Base-by-base conservation (phyloP, 2,888 invertebrate species). In the Trissoscelio sp. region DNA sequence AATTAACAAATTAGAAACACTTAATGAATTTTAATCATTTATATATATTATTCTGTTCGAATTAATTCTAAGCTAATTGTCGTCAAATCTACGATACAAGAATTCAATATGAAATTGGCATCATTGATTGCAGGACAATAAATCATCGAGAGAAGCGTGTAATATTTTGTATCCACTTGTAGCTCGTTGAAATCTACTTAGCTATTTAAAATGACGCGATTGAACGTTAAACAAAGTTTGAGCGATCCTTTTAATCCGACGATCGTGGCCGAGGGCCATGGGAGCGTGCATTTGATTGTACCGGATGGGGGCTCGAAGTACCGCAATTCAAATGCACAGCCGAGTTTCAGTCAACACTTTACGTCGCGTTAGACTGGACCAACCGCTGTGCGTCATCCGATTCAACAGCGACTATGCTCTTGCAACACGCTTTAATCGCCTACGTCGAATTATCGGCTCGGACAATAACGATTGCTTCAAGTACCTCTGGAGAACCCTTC, bases 271-370 rank as follows among this genome's bases (percentile, higher is more conserved):
- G 72, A 77, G 74, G 67, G 79, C 75, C 75, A 75, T 81, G 83
- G 72, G 78, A 74, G 80, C 79, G 64, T 78, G 83, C 79, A 66
- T 75, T 79, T 84, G 81, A 85, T 83, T 84, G 83, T 81, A 80
- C 83, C 85, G 85, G 86, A 86, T 84, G 85, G 77, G 85, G 83
- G 84, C 57, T 82, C 81, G 77, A 83, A 87, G 86, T 83, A 81
- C 67, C 79, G 73, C 73, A 82, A 85, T 86, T 86, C 84, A 88
- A 89, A 88, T 88, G 88, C 85, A 82, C 88, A 88, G 86, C 86
- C 82, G 83, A 85, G 86, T 83, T 85, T 85, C 75, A 82, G 81
- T 66, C 85, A 84, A 79, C 77, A 79, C 77, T 78, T 67, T 74
- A 79, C 79, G 74, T 74, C 69, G 70, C 79, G 74, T 70, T 79